Evolutionary conservation across 2,113 vertebrate genomes (phyloP), one percentile per base, ranked within the genome.

Genomic region (Cyphomyrus discorhynchus): DNA sequence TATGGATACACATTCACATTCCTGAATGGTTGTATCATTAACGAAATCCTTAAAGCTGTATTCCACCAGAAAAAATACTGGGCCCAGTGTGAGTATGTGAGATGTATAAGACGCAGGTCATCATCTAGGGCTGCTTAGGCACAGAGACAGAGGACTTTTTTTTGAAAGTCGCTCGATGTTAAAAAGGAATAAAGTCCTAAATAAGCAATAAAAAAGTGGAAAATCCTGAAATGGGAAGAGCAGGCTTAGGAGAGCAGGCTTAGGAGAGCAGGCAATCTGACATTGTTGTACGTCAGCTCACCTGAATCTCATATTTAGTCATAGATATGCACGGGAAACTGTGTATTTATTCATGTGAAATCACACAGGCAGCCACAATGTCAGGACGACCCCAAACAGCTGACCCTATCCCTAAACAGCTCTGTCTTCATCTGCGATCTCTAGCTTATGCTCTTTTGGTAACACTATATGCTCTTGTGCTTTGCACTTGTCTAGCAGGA

Each of bases 1-100:
- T 47, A 58, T 27, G 89, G 53, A 42, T 31, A 86, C 47, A 70
- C 83, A 70, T 49, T 74, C 21, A 74, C 89, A 90, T 90, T 87
- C 89, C 84, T 74, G 27, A 90, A 74, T 17, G 83, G 31, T 86
- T 66, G 31, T 84, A 70, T 90, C 56, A 86, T 49, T 90, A 45
- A 45, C n/a, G 21, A 62, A n/a, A 66, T 45, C 53, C 53, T 89
- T 85, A 86, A 86, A 86, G 80, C 52, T 42, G 39, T 46, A 87
- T 42, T 90, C 15, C 7, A 74, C 39, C 19, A 52, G 62, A 74
- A 35, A 82, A 53, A 46, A 47, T 19, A 31, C 45, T 42, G 3
- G n/a, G n/a, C n/a, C 62, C 82, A 80, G 1, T 84, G 77, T 42
- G 77, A 39, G 77, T 45, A 42, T 42, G 39, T 42, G 39, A 46